Evolutionary conservation across 2,113 vertebrate genomes (phyloP).

Genomic region (Mesoclemmys tuberculata): DNA sequence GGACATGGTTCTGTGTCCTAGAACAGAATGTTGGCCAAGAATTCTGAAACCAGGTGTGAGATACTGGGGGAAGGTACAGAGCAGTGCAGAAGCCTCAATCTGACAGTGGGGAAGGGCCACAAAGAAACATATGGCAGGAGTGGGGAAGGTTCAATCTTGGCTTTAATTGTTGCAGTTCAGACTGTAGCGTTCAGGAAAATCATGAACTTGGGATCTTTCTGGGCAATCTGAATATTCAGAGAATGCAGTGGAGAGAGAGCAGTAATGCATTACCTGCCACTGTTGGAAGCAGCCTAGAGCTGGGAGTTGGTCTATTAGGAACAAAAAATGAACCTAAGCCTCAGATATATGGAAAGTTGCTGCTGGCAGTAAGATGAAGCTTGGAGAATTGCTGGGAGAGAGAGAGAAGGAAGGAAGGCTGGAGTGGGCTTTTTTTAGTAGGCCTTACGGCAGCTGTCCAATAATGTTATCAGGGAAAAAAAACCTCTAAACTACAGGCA

Average conservation of each 20-base stretch:
- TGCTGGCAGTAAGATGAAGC: background rate
- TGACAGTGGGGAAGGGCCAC: background rate
- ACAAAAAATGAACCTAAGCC: background rate
- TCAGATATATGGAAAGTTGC: background rate
- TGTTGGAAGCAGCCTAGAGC: background rate
- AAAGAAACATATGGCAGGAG: background rate
- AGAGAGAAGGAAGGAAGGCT: rapidly evolving
- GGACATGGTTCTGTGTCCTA: background rate
- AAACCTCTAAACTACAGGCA: background rate
- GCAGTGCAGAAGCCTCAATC: background rate
- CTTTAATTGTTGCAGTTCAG: background rate
- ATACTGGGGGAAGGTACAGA: background rate
- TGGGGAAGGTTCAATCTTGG: background rate
- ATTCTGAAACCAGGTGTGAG: background rate
- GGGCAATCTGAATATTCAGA: background rate
- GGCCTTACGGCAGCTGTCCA: background rate
- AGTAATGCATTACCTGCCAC: background rate
- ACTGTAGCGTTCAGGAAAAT: background rate
- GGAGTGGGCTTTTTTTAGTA: rapidly evolving
- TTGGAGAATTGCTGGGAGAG: background rate
- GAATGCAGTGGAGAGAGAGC: background rate
- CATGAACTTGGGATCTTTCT: background rate
- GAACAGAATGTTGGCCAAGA: background rate
- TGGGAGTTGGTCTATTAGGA: background rate
- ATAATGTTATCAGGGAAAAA: background rate